Conservation (phyloP, 2,113 vertebrate species). For the Macrotus californicus region DNA sequence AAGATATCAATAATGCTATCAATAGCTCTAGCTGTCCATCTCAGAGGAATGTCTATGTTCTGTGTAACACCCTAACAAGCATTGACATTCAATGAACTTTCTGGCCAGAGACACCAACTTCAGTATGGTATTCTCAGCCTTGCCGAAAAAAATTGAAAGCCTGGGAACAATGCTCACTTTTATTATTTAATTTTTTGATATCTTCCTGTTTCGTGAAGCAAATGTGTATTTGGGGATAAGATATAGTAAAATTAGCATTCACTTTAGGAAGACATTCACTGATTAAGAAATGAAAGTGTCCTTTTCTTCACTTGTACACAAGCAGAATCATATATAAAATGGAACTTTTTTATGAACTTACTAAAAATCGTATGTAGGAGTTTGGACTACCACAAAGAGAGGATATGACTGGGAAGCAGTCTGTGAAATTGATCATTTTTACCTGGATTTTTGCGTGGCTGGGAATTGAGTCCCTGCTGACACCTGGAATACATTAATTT, state of each 20-base stretch:
- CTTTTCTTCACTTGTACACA: background rate
- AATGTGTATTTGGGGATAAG: background rate
- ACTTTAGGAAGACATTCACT: background rate
- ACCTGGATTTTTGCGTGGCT: background rate
- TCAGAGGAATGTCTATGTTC: background rate
- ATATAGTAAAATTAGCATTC: background rate
- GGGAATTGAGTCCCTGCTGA: background rate
- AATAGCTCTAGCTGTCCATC: background rate
- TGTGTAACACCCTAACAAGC: background rate
- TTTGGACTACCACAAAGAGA: background rate
- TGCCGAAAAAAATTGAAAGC: background rate
- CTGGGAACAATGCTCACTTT: background rate
- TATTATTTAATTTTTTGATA: background rate
- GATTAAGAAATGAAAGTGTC: background rate
- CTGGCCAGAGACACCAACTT: background rate
- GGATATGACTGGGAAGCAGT: background rate
- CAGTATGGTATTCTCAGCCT: background rate
- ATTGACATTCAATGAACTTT: background rate
- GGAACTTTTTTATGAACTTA: background rate
- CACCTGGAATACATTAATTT: background rate
- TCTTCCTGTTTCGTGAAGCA: background rate
- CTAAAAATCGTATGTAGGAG: background rate
- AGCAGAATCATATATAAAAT: background rate
- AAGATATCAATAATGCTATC: background rate
- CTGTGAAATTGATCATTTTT: background rate